Base-by-base conservation (phyloP, 2,888 invertebrate species). In the Campaea margaritaria region DNA sequence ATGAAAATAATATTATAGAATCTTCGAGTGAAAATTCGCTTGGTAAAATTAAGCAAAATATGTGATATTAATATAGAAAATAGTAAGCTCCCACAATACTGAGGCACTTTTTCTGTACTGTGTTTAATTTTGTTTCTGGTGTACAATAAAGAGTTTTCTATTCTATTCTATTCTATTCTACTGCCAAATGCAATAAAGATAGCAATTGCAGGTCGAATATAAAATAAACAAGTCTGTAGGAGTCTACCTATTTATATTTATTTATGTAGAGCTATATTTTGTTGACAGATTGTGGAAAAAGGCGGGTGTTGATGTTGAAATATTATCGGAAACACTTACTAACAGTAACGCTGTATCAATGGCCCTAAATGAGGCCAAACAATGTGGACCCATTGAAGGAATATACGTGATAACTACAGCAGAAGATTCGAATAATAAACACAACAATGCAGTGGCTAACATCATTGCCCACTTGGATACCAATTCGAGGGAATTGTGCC, bases 261-360 rank as follows among this genome's bases (percentile, higher is more conserved):
- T 2, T n/a, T n/a, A n/a, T n/a, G n/a, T n/a, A n/a, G n/a, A n/a
- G 34, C 12, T 43, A 4, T 52, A 31, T 0, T 28, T 38, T 48
- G 27, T 12, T 21, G 15, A 15, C 54, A 59, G 59, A 31, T 28
- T 46, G 11, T 59, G 59, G 59, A 9, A 42, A 46, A 42, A 54
- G 36, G 4, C 0, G 13, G 54, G 59, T 13, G 36, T 54, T 8
- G 27, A 59, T 4, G 50, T 59, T 5, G 38, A 54, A 27, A 34
- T 59, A 46, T 10, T 31, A 11, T 10, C 12, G 11, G 49, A 16
- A 2, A 13, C n/a, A 21, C 9, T 42, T 10, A 38, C 13, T 9
- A 34, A 52, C 21, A 52, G 28, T 27, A 16, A 42, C 9, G 15
- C n/a, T 45, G 36, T 49, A 8, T 39, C 39, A 1, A 14, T n/a